Base-by-base conservation (phyloP, 2,888 invertebrate genomes). In the Andrena trimmerana region DNA sequence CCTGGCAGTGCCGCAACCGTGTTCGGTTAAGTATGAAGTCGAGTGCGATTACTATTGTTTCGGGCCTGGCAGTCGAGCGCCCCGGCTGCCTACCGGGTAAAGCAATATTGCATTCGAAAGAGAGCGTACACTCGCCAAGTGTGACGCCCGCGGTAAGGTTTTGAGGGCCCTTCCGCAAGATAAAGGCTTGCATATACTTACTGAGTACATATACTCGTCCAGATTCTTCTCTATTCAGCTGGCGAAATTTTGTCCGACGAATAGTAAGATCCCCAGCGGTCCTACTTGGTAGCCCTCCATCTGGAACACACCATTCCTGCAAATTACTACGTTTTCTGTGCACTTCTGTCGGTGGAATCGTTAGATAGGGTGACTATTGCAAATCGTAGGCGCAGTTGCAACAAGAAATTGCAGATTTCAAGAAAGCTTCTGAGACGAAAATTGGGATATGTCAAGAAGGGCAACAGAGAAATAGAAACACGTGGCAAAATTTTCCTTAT, bases 131-230 rank as follows among this genome's bases (percentile, higher is more conserved):
- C 80, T 88, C 89, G 89, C 88, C 88, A 85, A 90, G 91, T 89
- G 88, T 88, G 86, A 90, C 90, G 93, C 93, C 93, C 90, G 92
- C 92, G 93, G 93, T 92, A 89, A 92, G 88, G 88, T 90, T 91
- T 78, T 83, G 86, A 93, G 92, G 86, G 90, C 86, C 80, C 92
- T 92, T 88, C 81, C 85, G 86, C 73, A 87, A 91, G 91, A 91
- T 91, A 91, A 92, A 92, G 90, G 88, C 90, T 90, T 89, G 90
- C 91, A 93, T 92, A 92, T 91, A 91, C 92, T 93, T 93, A 92
- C 87, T 78, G 74, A 81, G 90, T 89, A 90, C 91, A 90, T 87
- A 87, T 81, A 84, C 84, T 83, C 85, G 81, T 86, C 79, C 86
- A 81, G 86, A 86, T 89, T 83, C 86, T 77, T 83, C 85, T 77